Percentiles rank a stretch among this genome's conserved stretches.
phyloP scores from a whole-genome alignment of 2,113 vertebrate genomes.

The Otocyon megalotis region DNA sequence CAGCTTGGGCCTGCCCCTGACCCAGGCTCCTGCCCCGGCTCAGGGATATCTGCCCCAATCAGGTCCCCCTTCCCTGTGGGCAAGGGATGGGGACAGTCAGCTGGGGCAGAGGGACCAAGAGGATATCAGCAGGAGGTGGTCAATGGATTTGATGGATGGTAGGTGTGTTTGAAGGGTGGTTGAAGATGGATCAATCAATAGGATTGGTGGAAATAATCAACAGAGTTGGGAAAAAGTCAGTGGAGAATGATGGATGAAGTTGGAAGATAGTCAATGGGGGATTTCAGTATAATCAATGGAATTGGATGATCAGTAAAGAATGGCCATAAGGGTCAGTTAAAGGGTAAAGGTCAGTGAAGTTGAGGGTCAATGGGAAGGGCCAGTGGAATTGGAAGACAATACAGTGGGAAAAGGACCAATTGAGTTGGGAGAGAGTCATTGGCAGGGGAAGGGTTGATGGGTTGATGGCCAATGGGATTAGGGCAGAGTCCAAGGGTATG shows the following conservation, averaged over 20 bases:
- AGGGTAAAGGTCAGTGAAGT: neutral
- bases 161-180: neutral
- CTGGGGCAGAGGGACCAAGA: neutral
- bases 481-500: neutral
- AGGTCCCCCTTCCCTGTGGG: constrained; percentile 96
- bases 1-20: constrained; percentile 18
- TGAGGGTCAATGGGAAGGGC: neutral
- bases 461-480: neutral
- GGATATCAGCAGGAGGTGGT: neutral
- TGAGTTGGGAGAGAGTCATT: neutral
- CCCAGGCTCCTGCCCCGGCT: constrained; percentile 84
- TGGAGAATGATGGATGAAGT: neutral
- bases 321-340: neutral
- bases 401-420: neutral
- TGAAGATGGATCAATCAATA: neutral
- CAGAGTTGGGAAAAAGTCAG: neutral
- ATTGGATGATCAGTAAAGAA: neutral
- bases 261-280: neutral
- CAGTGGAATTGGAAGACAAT: neutral
- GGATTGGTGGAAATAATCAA: neutral
- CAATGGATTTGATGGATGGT: neutral
- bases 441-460: neutral
- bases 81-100: constrained; percentile 16
- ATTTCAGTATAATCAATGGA: neutral
- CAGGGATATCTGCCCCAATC: constrained; percentile 94